Evolutionary conservation across 2,113 vertebrate species (phyloP).

Genomic region (Hucho hucho): DNA sequence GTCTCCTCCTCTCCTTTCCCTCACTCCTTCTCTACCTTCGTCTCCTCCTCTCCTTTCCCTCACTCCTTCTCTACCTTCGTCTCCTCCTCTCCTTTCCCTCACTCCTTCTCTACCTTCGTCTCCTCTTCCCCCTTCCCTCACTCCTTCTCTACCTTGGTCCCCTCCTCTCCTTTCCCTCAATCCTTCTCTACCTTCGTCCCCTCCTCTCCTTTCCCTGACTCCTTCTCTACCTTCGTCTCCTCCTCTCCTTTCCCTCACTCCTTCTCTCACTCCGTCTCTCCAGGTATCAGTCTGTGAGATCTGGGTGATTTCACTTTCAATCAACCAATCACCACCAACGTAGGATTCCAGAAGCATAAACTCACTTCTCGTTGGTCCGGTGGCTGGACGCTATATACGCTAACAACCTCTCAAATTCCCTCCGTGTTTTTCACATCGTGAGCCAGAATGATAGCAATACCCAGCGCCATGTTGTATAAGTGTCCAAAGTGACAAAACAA

Average conservation of each 20-base stretch:
- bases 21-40: conserved; percentile 52
- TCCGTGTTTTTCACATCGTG: not conserved
- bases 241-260: not conserved
- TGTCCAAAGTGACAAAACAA: conserved; percentile 43
- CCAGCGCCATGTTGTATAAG: conserved; percentile 11
- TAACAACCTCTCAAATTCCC: not conserved
- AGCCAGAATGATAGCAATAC: conserved; percentile 10
- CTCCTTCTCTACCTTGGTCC: too few species aligned
- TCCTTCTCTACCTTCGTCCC: conserved; percentile 45
- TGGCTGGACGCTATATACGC: not conserved
- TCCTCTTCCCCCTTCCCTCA: too few species aligned
- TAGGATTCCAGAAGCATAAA: conserved; percentile 43
- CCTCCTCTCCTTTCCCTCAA: too few species aligned
- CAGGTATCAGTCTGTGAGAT: conserved; percentile 56
- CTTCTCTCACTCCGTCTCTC: conserved; percentile 26
- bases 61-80: conserved; percentile 46
- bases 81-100: conserved; percentile 37
- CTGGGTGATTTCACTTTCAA: conserved; percentile 56
- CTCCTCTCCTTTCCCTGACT: not conserved
- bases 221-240: too few species aligned
- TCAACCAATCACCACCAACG: conserved; percentile 55
- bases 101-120: too few species aligned
- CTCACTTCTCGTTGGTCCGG: too few species aligned
- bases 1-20: conserved; percentile 41
- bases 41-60: conserved; percentile 73